Evolutionary conservation across 2,113 vertebrate species (phyloP).

Genomic region (Xyrauchen texanus): DNA sequence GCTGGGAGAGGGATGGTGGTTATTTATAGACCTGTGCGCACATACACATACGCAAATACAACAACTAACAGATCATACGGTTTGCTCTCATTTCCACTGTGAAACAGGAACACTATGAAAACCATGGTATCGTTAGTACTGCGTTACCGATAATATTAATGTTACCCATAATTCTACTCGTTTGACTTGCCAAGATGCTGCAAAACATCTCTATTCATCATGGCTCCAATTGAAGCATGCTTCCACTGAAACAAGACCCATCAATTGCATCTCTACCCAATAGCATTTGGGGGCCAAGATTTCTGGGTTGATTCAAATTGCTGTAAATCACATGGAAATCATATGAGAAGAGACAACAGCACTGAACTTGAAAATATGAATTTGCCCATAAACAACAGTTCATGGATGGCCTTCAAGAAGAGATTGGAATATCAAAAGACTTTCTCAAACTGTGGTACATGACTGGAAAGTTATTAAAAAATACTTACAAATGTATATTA

Average conservation of each 20-base stretch:
- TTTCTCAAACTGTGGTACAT: no score
- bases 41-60: conserved; percentile 9
- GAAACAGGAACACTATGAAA: no score
- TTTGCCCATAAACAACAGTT: conserved; percentile 4
- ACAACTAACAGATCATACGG: neutral
- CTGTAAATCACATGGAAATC: conserved; percentile 11
- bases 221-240: conserved; percentile 32
- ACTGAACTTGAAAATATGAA: conserved; percentile 29
- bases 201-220: conserved; percentile 32
- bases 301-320: conserved; percentile 39
- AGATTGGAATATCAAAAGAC: no score
- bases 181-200: conserved; percentile 4
- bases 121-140: no score
- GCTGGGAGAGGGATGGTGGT: conserved; percentile 1
- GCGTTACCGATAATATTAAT: conserved; percentile 3
- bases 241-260: conserved; percentile 36
- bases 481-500: no score
- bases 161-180: conserved; percentile 19
- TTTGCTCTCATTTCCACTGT: no score
- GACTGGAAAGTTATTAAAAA: no score
- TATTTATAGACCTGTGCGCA: conserved; percentile 15
- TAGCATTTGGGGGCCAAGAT: conserved; percentile 14
- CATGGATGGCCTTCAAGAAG: neutral
- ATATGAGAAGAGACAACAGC: conserved; percentile 31
- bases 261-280: conserved; percentile 32